phyloP scores from a whole-genome alignment of 30 jellyfish, hydroid and myxozoan species.

The Aurelia aurita region DNA sequence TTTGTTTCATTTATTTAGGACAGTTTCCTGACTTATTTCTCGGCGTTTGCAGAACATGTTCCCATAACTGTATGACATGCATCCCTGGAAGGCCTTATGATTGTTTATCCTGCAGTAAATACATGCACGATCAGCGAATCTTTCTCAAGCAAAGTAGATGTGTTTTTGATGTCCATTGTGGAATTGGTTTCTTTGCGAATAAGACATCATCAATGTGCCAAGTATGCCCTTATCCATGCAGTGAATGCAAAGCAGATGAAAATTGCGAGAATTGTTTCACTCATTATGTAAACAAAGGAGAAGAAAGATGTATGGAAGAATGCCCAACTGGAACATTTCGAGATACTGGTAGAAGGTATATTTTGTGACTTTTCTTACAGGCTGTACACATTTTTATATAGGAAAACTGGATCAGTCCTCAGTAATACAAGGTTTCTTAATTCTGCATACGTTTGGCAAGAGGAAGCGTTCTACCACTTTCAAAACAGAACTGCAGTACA shows the following conservation, averaged over 20 bases:
- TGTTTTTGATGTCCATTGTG: constrained; percentile 76
- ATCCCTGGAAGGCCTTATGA: constrained; percentile 79
- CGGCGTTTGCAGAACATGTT: constrained; percentile 79
- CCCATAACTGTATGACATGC: constrained; percentile 75
- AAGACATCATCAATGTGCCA: constrained; percentile 76
- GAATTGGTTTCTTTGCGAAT: constrained; percentile 78
- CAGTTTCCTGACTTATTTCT: constrained; percentile 71
- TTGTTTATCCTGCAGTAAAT: constrained; percentile 73
- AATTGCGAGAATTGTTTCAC: constrained; percentile 78
- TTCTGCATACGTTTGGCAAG: too few relatives aligned
- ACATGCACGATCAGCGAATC: constrained; percentile 14
- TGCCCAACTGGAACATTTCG: constrained; percentile 91
- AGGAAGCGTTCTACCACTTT: too few relatives aligned
- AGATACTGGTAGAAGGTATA: constrained; percentile 41
- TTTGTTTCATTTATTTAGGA: constrained; percentile 15
- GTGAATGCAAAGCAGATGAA: constrained; percentile 72
- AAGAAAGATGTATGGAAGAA: constrained; percentile 69
- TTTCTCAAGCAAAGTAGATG: constrained; percentile 79
- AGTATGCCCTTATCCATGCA: constrained; percentile 87
- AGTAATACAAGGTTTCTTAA: too few relatives aligned
- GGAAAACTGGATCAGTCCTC: too few relatives aligned
- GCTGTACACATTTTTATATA: too few relatives aligned
- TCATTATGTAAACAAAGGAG: constrained; percentile 50
- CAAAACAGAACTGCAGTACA: too few relatives aligned
- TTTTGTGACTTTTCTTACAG: too few relatives aligned